Base-by-base conservation (phyloP, 1,140 invertebrate species). In the Diachasmimorpha longicaudata region DNA sequence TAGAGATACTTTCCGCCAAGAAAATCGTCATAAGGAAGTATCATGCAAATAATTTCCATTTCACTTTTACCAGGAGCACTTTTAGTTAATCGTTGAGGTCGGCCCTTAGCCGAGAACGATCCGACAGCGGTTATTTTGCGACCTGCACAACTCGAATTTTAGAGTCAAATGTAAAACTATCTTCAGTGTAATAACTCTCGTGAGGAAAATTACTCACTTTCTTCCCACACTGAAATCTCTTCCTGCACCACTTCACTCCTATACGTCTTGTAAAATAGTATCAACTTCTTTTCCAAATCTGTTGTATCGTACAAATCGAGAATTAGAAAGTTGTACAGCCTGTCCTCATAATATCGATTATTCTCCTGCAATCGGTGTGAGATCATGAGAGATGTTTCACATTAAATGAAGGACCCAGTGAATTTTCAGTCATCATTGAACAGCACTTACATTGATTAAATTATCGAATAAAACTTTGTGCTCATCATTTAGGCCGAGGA, bases 181-280 rank as follows among this genome's bases (percentile, higher is more conserved):
- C 14, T 25, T 63, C 19, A 31, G 23, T 10, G 23, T 11, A 23
- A 63, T 63, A 25, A 63, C 19, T 42, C 9, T 42, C 13, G 39
- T 6, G 39, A 4, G 13, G 25, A 36, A 70, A 19, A 42, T 19
- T 14, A 76, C 85, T 88, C 83, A 91, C 90, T 89, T 87, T 91
- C 90, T 80, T 92, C 91, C 80, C 90, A 88, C 70, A 91, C 86
- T 0, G 88, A 82, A 19, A 92, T 85, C 84, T 92, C 91, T 81
- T 91, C 90, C 78, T 91, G 89, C 25, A 90, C 79, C 5, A 90
- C 81, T 80, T 90, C 89, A 73, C 86, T 89, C 70, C 87, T 86
- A 74, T 89, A 89, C 0, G 91, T 91, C 79, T 90, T 90, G 82
- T 91, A 92, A 74, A 92, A 87, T 66, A 88, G 90, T 74, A 91